Conservation (phyloP, 2,113 vertebrate genomes). For the Oryzias javanicus region DNA sequence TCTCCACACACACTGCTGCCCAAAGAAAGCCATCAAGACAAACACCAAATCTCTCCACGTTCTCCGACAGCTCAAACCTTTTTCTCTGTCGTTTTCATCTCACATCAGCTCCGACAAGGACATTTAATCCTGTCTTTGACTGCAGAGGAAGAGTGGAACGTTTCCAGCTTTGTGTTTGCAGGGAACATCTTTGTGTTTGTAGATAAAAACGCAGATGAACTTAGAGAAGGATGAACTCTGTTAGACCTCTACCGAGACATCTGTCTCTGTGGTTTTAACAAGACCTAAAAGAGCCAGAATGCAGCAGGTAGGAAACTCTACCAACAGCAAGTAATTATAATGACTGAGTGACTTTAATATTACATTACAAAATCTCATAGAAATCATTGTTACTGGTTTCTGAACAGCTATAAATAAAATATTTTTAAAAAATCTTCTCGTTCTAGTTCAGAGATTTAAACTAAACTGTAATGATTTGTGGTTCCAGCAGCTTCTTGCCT, state of each 20-base stretch:
- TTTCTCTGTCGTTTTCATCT: constrained; percentile 10
- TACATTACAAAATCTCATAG: no score
- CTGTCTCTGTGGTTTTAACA: not conserved
- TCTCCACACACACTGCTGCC: constrained; percentile 20
- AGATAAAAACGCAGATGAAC: not conserved
- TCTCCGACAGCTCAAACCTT: not conserved
- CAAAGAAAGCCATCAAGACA: constrained; percentile 13
- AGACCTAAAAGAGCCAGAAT: not conserved
- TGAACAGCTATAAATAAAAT: no score
- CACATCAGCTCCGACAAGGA: constrained; percentile 10
- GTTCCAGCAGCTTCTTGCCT: no score
- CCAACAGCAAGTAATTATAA: no score
- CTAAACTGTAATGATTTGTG: no score
- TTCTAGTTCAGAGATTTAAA: no score
- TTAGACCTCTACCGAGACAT: not conserved
- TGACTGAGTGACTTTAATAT: no score
- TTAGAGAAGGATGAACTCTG: not conserved
- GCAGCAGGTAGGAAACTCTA: not conserved
- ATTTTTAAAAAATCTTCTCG: no score
- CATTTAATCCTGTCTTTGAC: not conserved
- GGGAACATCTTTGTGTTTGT: not conserved
- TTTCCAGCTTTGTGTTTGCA: not conserved
- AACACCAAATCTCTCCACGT: constrained; percentile 19
- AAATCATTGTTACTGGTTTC: no score
- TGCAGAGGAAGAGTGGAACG: not conserved